Evolutionary conservation across 1,140 invertebrate genomes (phyloP).

Genomic region (Drosophila trapezifrons): DNA sequence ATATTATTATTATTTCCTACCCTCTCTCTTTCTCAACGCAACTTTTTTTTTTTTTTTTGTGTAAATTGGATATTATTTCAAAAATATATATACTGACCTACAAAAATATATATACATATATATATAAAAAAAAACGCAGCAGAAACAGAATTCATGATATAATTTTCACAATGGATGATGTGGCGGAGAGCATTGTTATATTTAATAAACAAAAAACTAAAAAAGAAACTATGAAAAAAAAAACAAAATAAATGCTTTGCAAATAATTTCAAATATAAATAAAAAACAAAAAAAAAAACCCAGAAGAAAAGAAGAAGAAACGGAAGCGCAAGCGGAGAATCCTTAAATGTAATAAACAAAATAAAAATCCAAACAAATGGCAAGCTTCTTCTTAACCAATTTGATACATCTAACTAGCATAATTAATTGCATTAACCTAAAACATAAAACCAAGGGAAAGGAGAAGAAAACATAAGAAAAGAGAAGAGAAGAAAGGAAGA

Average conservation of each 20-base stretch:
- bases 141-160: conserved; percentile 39
- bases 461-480: not conserved
- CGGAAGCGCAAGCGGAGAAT: conserved; percentile 5
- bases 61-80: conserved; percentile 51
- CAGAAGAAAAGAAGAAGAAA: conserved; percentile 5
- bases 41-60: conserved; percentile 31
- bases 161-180: conserved; percentile 53
- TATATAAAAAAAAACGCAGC: conserved; percentile 9
- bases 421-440: conserved; percentile 37
- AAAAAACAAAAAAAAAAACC: conserved; percentile 28
- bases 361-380: conserved; percentile 39
- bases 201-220: conserved; percentile 58
- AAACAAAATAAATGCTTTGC: conserved; percentile 38
- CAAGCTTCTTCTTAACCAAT: conserved; percentile 61
- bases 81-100: conserved; percentile 38
- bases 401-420: conserved; percentile 54
- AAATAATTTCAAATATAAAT: conserved; percentile 66
- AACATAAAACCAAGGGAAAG: not conserved
- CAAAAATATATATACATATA: conserved; percentile 43
- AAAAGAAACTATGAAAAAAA: conserved; percentile 30
- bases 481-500: not conserved
- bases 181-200: conserved; percentile 65
- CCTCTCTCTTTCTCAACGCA: conserved; percentile 13
- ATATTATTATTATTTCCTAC: conserved; percentile 15
- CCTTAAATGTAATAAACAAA: conserved; percentile 51